phyloP scores from a whole-genome alignment of 2,113 vertebrate genomes.

The Okapia johnstoni region DNA sequence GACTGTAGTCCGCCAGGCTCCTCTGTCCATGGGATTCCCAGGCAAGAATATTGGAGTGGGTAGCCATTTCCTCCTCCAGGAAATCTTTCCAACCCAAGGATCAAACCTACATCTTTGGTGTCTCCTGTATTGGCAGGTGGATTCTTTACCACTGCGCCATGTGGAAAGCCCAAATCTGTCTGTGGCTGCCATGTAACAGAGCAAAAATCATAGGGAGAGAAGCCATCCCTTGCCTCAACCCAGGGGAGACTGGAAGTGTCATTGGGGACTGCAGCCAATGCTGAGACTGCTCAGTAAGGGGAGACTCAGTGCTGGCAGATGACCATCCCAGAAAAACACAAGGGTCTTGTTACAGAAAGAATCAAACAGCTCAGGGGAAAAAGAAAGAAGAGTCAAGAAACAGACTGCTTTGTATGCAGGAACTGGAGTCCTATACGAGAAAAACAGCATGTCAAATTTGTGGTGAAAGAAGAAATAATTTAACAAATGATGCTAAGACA shows the following conservation, averaged over 20 bases:
- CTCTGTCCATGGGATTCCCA: neutral
- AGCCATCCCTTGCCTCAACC: neutral
- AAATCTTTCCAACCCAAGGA: neutral
- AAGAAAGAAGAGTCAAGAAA: neutral
- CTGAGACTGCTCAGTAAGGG: neutral
- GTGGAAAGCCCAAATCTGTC: neutral
- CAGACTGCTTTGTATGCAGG: neutral
- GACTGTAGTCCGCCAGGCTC: neutral
- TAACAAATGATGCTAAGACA: slow-evolving; percentile 17
- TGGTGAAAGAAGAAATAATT: slow-evolving; percentile 24
- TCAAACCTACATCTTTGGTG: neutral
- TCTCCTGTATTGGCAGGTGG: neutral
- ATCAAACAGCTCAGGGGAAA: neutral
- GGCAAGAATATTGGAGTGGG: neutral
- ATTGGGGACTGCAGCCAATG: neutral
- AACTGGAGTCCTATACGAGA: neutral
- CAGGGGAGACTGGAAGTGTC: neutral
- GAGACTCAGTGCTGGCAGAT: neutral
- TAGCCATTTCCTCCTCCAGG: neutral
- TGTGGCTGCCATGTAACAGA: neutral
- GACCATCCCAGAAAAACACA: neutral
- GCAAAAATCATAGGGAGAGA: neutral
- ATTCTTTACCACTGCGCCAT: neutral
- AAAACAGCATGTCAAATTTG: neutral
- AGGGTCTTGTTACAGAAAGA: neutral